phyloP scores from a whole-genome alignment of 1,140 invertebrate genomes.

The Leptopilina boulardi region DNA sequence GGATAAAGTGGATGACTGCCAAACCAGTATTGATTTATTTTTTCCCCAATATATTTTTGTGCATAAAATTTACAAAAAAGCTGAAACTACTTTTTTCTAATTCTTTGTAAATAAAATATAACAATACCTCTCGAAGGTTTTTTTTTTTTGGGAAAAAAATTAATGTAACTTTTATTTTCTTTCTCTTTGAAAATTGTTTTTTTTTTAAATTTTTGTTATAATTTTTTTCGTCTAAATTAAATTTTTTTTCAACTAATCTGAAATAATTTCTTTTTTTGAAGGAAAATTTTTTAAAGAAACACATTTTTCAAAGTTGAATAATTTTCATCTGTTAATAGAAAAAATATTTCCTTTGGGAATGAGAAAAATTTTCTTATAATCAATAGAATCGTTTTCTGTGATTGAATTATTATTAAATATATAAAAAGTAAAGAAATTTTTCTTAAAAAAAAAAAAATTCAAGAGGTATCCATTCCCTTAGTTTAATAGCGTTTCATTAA shows the following conservation, averaged over 20 bases:
- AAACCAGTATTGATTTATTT: constrained; percentile 4
- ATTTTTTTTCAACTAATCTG: too few species aligned
- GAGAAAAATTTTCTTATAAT: constrained; percentile 16
- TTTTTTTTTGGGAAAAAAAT: too few species aligned
- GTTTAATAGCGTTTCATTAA: neutral
- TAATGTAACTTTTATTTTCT: too few species aligned
- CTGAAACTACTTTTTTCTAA: neutral
- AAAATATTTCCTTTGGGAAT: neutral
- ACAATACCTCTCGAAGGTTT: too few species aligned
- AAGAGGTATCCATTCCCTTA: neutral
- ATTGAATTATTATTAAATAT: constrained; percentile 40
- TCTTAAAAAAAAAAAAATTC: neutral
- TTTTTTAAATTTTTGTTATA: too few species aligned
- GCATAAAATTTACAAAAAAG: neutral
- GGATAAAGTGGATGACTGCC: neutral
- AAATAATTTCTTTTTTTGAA: too few species aligned
- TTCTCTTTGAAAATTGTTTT: too few species aligned
- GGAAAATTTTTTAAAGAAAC: too few species aligned
- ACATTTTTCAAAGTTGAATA: too few species aligned
- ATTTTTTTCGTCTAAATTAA: too few species aligned
- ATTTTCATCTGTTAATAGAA: too few species aligned
- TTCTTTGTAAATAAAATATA: too few species aligned
- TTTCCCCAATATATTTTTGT: neutral
- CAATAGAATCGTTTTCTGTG: constrained; percentile 14
- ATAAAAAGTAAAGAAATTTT: constrained; percentile 26